phyloP scores from a whole-genome alignment of 2,888 invertebrate species.

The Pseudeuparius sepicola region DNA sequence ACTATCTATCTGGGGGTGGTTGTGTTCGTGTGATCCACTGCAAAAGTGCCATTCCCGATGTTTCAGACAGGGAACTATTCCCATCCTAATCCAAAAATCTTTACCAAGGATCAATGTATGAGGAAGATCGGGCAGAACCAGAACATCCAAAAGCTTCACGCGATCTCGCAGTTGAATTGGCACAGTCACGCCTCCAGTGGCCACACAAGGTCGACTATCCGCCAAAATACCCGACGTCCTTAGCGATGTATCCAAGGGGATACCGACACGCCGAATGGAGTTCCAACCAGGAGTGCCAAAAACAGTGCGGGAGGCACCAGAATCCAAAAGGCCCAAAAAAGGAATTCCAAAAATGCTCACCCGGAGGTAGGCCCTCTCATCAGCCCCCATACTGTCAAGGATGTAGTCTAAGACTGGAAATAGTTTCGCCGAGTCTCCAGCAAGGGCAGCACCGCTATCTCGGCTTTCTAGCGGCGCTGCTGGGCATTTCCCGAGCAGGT shows the following conservation, averaged over 20 bases:
- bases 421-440: neutral
- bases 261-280: too few relatives aligned
- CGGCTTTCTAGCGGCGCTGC: conserved; percentile 2
- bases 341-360: neutral
- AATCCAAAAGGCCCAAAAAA: conserved; percentile 1
- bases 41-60: too few relatives aligned
- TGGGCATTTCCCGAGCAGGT: conserved; percentile 3
- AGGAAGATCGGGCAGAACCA: too few relatives aligned
- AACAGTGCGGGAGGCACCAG: neutral
- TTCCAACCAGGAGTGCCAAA: neutral
- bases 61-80: too few relatives aligned
- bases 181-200: neutral
- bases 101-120: too few relatives aligned
- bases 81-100: too few relatives aligned
- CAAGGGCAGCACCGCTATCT: neutral
- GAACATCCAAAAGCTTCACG: too few relatives aligned
- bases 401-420: conserved; percentile 1
- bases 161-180: neutral
- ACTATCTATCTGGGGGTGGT: too few relatives aligned
- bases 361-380: neutral
- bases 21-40: too few relatives aligned
- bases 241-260: neutral
- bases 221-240: neutral
- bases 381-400: neutral
- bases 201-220: neutral